Evolutionary conservation across 2,113 vertebrate genomes (phyloP), one percentile per base, ranked within the genome.

Genomic region (Jaculus jaculus): DNA sequence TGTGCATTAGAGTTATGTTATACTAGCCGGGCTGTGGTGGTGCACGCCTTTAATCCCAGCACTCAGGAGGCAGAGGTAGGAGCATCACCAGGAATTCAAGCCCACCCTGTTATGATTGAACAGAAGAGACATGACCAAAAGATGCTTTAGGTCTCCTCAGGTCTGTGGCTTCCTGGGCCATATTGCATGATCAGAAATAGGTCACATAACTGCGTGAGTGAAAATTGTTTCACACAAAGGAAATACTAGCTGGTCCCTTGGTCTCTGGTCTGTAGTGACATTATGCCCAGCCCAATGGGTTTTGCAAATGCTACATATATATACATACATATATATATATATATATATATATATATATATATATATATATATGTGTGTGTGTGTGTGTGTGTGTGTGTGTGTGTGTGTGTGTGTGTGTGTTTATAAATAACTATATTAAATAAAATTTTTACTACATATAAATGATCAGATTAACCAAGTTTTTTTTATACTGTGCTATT

Each of bases 181-280:
- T 11, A 23, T 1, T 17, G 20, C 2, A 18, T 37, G 9, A n/a
- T 34, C 39, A n/a, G 42, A 68, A 30, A 69, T 24, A 5, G n/a
- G 12, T 72, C 23, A 58, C 7, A 47, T 15, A 3, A 0, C 6
- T 23, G 42, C 5, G 51, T 4, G 42, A 28, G 4, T 34, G 17
- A 13, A 73, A 21, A 69, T 54, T 28, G 21, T 47, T 75, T 7
- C 7, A 32, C 11, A 8, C 6, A 23, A 79, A 72, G 10, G 37
- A 1, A 8, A 7, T 51, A 65, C 3, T 51, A 51, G 1, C 0
- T 17, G 13, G 5, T 1, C 20, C 0, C 0, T 2, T 42, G 37
- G 13, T 32, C 77, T 90, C 3, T 32, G n/a, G n/a, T 63, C 54
- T 51, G 7, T 26, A 20, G 8, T 39, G n/a, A 21, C 2, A 34